Percentiles rank a stretch among this genome's conserved stretches.
Evolutionary conservation across 30 jellyfish, hydroid and myxozoan genomes (phyloP).

Genomic region (Sanderia malayensis): DNA sequence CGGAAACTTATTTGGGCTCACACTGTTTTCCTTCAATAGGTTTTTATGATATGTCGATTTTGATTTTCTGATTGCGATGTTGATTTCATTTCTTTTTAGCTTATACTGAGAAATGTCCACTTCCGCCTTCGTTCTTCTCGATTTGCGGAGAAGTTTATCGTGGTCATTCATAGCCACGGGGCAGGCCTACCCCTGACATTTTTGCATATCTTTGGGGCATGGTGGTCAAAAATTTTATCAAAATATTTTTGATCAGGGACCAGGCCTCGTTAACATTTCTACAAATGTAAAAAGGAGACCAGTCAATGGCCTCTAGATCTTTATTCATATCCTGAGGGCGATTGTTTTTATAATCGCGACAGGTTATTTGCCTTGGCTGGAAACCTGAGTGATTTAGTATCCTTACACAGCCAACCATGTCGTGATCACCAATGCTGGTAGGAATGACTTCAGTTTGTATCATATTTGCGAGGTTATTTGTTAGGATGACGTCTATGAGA

Average conservation of each 20-base stretch:
- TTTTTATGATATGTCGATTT: conserved; percentile 21
- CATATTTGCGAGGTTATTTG: conserved; percentile 7
- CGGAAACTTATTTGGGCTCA: conserved; percentile 12
- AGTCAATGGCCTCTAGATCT: neutral
- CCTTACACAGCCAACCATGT: conserved; percentile 39
- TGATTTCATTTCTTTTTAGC: neutral
- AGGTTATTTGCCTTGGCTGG: conserved; percentile 24
- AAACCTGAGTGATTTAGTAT: neutral
- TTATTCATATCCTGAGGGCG: neutral
- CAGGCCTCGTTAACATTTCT: neutral
- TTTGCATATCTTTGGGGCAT: conserved; percentile 11
- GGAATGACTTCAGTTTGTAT: conserved; percentile 13
- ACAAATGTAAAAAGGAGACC: neutral
- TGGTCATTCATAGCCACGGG: conserved; percentile 58
- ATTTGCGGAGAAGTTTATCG: conserved; percentile 40
- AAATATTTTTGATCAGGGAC: neutral
- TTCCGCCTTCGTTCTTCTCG: conserved; percentile 30
- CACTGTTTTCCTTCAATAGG: conserved; percentile 12
- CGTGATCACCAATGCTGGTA: conserved; percentile 26
- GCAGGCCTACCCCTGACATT: conserved; percentile 32
- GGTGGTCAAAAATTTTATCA: neutral
- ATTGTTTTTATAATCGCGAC: conserved; percentile 10
- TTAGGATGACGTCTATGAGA: conserved; percentile 22
- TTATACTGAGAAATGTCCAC: conserved; percentile 26
- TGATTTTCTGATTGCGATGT: conserved; percentile 28